Evolutionary conservation across 2,113 vertebrate genomes (phyloP), one percentile per base, ranked within the genome.

Genomic region (Elanoides forficatus): DNA sequence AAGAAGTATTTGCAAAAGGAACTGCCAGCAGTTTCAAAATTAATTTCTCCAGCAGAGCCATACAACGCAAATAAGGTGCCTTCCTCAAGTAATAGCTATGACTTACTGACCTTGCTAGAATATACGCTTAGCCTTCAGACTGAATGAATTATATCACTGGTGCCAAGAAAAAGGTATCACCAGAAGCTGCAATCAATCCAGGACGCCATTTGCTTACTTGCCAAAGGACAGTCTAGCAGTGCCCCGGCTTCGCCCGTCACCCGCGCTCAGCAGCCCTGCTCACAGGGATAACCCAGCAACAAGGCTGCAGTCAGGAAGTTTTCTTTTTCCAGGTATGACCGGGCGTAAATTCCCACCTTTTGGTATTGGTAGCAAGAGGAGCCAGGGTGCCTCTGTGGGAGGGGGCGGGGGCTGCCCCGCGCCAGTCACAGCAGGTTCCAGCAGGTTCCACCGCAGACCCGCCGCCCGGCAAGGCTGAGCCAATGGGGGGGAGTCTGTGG

Each of bases 401-500:
- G 3, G 9, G 8, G 16, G 15, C 36, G 2, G 29, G 15, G 32
- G 5, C 4, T 48, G 34, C 17, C 26, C 66, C 16, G 22, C 7
- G 7, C 36, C 10, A 3, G 16, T 25, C 40, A 5, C 32, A 22
- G 45, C 30, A 27, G 52, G 50, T 52, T 52, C 50, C 50, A 29
- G 52, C 52, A 53, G 25, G 21, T 20, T 15, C 38, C 17, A 10
- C 7, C 10, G 18, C 38, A 47, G 29, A 13, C 19, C 27, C 4
- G 6, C 26, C 2, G 3, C 0, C 7, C 3, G 32, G 22, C 62
- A 34, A 6, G 22, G 50, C 36, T 13, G 8, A 25, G 50, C 27
- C 72, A 30, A 25, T 13, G 18, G 5, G 7, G 7, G 18, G n/a
- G 17, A 20, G 47, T 0, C 25, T 0, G 1, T 1, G 29, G 15